Evolutionary conservation across 1,140 invertebrate genomes (phyloP).

Genomic region (Eurosta solidaginis): DNA sequence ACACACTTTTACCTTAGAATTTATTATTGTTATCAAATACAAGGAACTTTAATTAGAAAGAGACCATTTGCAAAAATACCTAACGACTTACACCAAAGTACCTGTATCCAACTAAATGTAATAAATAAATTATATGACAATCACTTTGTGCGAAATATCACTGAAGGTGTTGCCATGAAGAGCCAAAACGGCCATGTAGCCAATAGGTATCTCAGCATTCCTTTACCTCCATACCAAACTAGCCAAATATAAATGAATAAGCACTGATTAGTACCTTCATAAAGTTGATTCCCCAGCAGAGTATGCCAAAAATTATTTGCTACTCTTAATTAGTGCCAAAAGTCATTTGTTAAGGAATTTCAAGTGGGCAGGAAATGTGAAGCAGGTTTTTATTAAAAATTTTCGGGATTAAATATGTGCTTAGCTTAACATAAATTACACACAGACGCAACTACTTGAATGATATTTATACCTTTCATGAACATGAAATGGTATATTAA

Average conservation of each 20-base stretch:
- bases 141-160: too few species aligned
- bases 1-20: too few species aligned
- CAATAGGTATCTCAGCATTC: neutral
- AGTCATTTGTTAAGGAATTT: conserved; percentile 16
- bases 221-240: too few species aligned
- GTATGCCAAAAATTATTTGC: conserved; percentile 29
- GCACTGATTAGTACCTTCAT: neutral
- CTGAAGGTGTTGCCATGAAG: too few species aligned
- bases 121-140: too few species aligned
- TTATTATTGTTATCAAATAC: too few species aligned
- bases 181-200: neutral
- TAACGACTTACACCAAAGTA: too few species aligned
- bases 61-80: too few species aligned
- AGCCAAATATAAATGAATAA: neutral
- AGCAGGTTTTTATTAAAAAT: neutral
- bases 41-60: too few species aligned
- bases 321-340: conserved; percentile 32
- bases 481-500: too few species aligned
- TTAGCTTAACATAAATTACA: neutral
- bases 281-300: neutral
- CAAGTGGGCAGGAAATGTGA: neutral
- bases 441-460: neutral
- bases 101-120: too few species aligned
- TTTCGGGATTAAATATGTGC: neutral
- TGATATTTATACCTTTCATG: too few species aligned